Base-by-base conservation (phyloP, 2,113 vertebrate species). In the Thomomys bottae region DNA sequence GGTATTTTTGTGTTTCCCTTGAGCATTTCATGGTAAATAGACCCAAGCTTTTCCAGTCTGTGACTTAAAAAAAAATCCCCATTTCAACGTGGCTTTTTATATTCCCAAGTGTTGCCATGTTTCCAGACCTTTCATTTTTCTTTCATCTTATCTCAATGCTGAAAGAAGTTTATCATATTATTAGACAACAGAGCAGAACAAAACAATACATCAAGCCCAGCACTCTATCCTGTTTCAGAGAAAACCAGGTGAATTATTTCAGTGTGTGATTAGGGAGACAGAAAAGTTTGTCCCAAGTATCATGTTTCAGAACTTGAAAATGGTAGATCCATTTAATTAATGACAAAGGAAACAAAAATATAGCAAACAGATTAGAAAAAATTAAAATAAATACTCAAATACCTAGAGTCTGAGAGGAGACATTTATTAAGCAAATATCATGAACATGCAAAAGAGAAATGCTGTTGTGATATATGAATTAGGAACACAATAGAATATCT, bases 161-260 rank as follows among this genome's bases (percentile, higher is more conserved):
- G 90, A 94, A 93, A 92, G 93, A 94, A 96, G 89, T 96, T 97
- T 96, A 96, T 97, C 96, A 96, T 97, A 91, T 97, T 96, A 92
- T 61, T 90, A 96, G 96, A 96, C 92, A 97, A 91, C 45, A 81
- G 45, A 89, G 87, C 26, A 94, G 93, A 95, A 96, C 84, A 88
- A 93, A 96, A 94, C 70, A 90, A 92, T 84, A 78, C 84, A 83
- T 71, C 85, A 93, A 78, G 59, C 57, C 70, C 54, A 83, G 92
- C 77, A 84, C 71, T 90, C 36, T 26, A 94, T 91, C 96, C 79
- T 88, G 90, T 91, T 70, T 34, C 73, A 91, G 73, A 86, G 67
- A 78, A 96, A 85, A 92, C 2, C n/a, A 92, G 75, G 81, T 90
- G 59, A 95, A 85, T 42, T 91, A 2, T 83, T 66, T 92, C 92